Base-by-base conservation (phyloP, 2,888 invertebrate species). In the Herminia tarsipennalis region DNA sequence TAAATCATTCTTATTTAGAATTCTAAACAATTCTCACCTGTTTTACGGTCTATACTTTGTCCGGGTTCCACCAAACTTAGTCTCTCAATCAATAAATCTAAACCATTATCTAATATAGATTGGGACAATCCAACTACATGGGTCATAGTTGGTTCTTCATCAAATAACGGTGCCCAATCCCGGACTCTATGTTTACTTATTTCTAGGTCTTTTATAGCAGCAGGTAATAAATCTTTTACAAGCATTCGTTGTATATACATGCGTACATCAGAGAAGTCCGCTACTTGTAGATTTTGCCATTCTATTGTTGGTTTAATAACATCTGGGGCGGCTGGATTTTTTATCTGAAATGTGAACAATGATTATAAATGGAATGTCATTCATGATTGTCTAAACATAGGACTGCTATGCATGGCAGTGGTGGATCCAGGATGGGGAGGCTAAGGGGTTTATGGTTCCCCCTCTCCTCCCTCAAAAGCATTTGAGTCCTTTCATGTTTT, bases 271-370 rank as follows among this genome's bases (percentile, higher is more conserved):
- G 94, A 93, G 79, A 96, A 96, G 63, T 95, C 93, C 5, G 93
- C 92, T 1, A 95, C 84, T 81, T 95, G 95, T 47, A 92, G 83
- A 47, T 93, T 90, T 80, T 95, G 95, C 95, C 96, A 96, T 68
- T 94, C 92, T 43, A 82, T 84, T 22, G 90, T 90, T 27, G 88
- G 88, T 74, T 83, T 83, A 3, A 91, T 57, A 54, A 68, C 79
- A 20, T 79, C 78, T 37, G 84, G 78, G 16, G 76, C 80, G 53
- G 67, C 56, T 34, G 77, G 74, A 46, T 70, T 65, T 33, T 75
- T 74, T 21, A 72, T 59, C 87, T 88, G 62, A 1, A 76, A 75
- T 9, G 18, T 6, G 20, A 13, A 32, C 13, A 5, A 13, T n/a
- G n/a, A n/a, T n/a, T n/a, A n/a, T n/a, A n/a, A n/a, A n/a, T n/a